These are phyloP conservation scores for Microcebus murinus DNA, from an alignment of 2,113 vertebrate genomes.

Conservation along the genomic window DNA sequence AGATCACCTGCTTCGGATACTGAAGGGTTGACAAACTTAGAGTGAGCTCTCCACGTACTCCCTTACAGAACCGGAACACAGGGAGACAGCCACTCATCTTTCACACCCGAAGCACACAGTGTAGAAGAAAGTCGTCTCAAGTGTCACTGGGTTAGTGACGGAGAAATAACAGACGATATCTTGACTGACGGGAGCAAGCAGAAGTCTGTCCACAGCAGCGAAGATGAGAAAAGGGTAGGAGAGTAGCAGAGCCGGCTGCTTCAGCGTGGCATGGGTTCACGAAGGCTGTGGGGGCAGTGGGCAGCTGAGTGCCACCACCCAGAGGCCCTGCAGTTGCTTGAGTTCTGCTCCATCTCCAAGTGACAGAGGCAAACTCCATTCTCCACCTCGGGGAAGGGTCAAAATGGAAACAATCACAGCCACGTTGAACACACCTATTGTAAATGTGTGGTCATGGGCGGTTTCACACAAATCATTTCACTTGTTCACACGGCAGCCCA, in stretches of 20 bases:
- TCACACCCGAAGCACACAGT: neutral
- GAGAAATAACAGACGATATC: constrained; percentile 3
- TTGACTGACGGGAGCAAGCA: neutral
- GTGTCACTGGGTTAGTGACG: neutral
- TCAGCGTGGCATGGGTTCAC: neutral
- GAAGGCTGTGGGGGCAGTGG: neutral
- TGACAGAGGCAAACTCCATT: neutral
- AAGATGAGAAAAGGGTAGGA: neutral
- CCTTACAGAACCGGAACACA: neutral
- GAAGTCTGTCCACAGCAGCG: neutral
- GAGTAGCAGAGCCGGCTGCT: neutral
- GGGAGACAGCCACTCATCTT: neutral
- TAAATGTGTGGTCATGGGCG: neutral
- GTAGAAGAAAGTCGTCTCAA: neutral
- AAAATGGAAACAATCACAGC: neutral
- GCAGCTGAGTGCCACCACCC: neutral
- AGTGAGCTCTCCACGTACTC: neutral
- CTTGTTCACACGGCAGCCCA: neutral
- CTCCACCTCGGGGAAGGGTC: rapidly evolving
- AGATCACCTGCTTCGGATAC: neutral
- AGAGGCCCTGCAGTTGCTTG: too few species aligned
- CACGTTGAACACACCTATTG: neutral
- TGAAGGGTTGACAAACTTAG: neutral
- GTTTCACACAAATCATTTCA: neutral
- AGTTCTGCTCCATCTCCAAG: neutral